These are phyloP conservation scores for Microtus richardsoni DNA, from an alignment of 2,113 vertebrate species.

Conservation along the genomic window DNA sequence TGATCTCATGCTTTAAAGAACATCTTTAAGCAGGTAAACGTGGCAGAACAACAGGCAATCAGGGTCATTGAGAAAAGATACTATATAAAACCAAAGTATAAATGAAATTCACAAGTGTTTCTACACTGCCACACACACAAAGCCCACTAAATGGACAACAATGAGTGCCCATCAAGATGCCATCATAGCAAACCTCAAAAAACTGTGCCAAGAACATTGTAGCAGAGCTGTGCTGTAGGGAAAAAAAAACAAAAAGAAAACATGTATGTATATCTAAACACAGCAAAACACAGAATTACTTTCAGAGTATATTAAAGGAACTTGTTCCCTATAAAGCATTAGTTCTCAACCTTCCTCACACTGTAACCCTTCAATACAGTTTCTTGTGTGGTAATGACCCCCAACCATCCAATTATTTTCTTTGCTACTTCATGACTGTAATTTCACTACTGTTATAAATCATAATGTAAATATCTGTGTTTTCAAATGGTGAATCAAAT, in stretches of 20 bases:
- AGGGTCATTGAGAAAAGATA: not conserved
- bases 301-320: not conserved
- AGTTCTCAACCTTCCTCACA: not conserved
- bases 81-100: not conserved
- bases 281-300: not conserved
- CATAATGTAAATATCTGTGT: not conserved
- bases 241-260: not conserved
- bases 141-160: not conserved
- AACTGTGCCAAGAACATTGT: not conserved
- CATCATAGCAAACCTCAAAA: not conserved
- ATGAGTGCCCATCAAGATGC: not conserved
- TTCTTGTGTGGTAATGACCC: not conserved
- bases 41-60: not conserved
- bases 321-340: not conserved
- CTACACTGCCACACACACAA: not conserved
- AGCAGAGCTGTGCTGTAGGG: not conserved
- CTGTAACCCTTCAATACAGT: not conserved
- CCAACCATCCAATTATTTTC: not conserved
- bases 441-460: not conserved
- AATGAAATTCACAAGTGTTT: conserved; percentile 9
- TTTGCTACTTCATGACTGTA: not conserved
- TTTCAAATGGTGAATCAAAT: not conserved
- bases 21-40: not conserved
- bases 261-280: not conserved
- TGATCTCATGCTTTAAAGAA: not conserved